phyloP scores from a whole-genome alignment of 2,888 invertebrate species.

The Corythucha ciliata region DNA sequence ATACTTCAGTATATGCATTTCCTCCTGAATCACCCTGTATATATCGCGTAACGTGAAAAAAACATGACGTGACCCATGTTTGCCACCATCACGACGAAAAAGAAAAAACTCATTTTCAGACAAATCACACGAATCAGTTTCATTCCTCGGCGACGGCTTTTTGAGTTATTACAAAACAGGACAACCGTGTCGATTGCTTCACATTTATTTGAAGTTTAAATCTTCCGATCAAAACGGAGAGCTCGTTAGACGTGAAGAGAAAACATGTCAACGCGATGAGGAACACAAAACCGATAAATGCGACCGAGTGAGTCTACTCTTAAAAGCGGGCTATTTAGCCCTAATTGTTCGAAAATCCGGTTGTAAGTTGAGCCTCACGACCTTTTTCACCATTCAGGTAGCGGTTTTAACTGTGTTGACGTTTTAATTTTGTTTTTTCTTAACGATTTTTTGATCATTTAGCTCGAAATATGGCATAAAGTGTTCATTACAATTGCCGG shows the following conservation, averaged over 20 bases:
- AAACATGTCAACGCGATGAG: slow-evolving; percentile 41
- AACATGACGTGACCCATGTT: background rate
- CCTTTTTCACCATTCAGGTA: slow-evolving; percentile 20
- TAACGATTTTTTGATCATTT: too few relatives aligned
- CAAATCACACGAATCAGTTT: slow-evolving; percentile 42
- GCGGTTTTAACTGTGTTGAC: too few relatives aligned
- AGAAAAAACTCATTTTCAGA: slow-evolving; percentile 1
- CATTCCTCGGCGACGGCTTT: slow-evolving; percentile 45
- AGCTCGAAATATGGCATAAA: slow-evolving; percentile 42
- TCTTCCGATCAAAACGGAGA: slow-evolving; percentile 45
- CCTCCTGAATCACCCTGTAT: too few relatives aligned
- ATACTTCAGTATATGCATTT: too few relatives aligned
- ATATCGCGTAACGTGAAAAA: too few relatives aligned
- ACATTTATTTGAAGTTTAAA: slow-evolving; percentile 45
- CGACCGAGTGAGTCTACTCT: slow-evolving; percentile 31
- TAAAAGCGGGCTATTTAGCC: slow-evolving; percentile 33
- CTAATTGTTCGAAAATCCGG: slow-evolving; percentile 29
- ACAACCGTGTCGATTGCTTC: slow-evolving; percentile 43
- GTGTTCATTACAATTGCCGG: slow-evolving; percentile 43
- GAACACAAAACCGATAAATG: too few relatives aligned
- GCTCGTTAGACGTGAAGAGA: slow-evolving; percentile 42
- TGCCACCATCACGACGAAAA: slow-evolving; percentile 23
- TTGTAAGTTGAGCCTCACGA: slow-evolving; percentile 30
- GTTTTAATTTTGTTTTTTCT: too few relatives aligned
- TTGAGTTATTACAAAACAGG: slow-evolving; percentile 42